Base-by-base conservation (phyloP, 2,797 vertebrate species). In the Centropyge bicolor region DNA sequence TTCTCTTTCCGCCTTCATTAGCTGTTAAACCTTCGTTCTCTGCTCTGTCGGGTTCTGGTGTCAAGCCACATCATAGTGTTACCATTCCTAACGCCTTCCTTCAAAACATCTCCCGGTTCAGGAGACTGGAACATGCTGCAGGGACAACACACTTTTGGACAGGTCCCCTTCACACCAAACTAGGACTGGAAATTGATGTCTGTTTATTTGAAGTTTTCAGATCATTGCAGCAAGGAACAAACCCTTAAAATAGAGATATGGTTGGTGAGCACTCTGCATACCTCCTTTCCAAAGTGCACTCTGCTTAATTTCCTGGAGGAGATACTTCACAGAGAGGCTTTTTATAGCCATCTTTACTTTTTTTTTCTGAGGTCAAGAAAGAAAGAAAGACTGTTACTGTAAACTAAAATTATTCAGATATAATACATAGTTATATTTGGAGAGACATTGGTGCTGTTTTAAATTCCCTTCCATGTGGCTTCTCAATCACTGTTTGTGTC, bases 161-260 rank as follows among this genome's bases (percentile, higher is more conserved):
- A 86, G 69, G 77, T 82, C 77, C 59, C 72, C 31, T 60, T 88
- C 90, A 78, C 81, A 80, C 92, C 92, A 94, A 92, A 94, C 87
- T 94, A 90, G 93, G 90, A 89, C 84, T 94, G 93, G 91, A 94
- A 95, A 94, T 94, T 56, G 72, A 86, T 83, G 81, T 92, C 38
- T 93, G 87, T 92, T 91, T 93, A 89, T 92, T 91, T 92, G 86
- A 91, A 76, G 82, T 88, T 91, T 92, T 89, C 70, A 91, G 70
- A 93, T 91, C 84, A 82, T 78, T 38, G 67, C 80, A 73, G 85
- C 81, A 74, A 76, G 77, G 83, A 91, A 63, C 83, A 83, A 75
- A 83, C 41, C 68, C 88, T 90, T 89, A 85, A 92, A 89, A 88
- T 84, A 92, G 88, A 90, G 85, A 76, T 84, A 81, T 55, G 78